Evolutionary conservation across 2,888 invertebrate species (phyloP).

Genomic region (Amphiduros pacificus): DNA sequence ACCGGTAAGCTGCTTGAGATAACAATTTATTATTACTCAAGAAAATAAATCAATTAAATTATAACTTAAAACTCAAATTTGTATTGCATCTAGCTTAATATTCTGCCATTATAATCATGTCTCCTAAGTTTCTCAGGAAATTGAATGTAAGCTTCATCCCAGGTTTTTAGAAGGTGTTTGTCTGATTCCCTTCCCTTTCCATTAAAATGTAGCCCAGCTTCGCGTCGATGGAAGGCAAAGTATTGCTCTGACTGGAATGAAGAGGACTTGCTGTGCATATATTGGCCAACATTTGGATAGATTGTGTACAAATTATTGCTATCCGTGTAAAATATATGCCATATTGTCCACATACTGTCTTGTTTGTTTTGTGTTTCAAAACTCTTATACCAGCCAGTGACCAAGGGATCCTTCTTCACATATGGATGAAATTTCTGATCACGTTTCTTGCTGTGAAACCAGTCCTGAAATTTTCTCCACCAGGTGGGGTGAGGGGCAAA

Average conservation of each 20-base stretch:
- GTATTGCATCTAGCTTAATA: no score
- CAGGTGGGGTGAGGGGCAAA: background rate
- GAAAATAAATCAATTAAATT: no score
- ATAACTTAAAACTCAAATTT: no score
- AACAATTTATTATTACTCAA: no score
- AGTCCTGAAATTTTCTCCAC: constrained; percentile 7
- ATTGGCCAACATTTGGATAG: background rate
- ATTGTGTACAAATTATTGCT: background rate
- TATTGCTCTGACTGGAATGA: background rate
- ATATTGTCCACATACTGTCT: constrained; percentile 2
- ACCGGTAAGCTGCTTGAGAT: no score
- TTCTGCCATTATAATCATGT: no score
- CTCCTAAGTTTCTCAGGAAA: no score
- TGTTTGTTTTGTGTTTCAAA: background rate
- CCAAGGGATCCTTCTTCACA: background rate
- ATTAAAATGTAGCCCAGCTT: background rate
- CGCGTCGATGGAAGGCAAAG: background rate
- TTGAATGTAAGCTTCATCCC: background rate
- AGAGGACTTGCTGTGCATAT: background rate
- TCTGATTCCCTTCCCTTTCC: background rate
- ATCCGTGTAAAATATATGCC: constrained; percentile 1
- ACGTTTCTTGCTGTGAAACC: background rate
- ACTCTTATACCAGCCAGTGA: constrained; percentile 1
- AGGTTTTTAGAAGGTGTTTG: background rate
- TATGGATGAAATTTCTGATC: background rate